Evolutionary conservation across 2,888 invertebrate species (phyloP).

Genomic region (Lepeophtheirus nordmannii): DNA sequence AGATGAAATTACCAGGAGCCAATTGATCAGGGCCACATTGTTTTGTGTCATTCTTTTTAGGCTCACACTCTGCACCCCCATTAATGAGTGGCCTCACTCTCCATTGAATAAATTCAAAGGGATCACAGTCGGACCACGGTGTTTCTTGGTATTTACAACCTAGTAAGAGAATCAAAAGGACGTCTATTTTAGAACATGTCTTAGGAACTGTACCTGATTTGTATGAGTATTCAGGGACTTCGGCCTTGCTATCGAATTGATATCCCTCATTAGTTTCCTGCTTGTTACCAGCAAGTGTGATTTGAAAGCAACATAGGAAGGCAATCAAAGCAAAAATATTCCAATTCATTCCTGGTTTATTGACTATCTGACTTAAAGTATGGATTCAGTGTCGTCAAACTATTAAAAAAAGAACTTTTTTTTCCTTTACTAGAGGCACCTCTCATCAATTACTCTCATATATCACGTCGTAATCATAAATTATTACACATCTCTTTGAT

Average conservation of each 20-base stretch:
- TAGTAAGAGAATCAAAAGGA: too few species aligned
- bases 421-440: not conserved
- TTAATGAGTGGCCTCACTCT: not conserved
- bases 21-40: not conserved
- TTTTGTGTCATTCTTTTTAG: conserved; percentile 11
- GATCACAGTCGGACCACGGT: conserved; percentile 17
- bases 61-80: conserved; percentile 2
- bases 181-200: not conserved
- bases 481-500: not conserved
- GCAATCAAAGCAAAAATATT: too few species aligned
- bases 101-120: conserved; percentile 8
- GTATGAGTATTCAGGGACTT: not conserved
- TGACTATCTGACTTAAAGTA: too few species aligned
- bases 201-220: not conserved
- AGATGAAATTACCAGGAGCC: conserved; percentile 3
- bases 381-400: too few species aligned
- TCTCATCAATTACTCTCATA: not conserved
- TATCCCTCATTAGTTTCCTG: not conserved
- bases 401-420: not conserved
- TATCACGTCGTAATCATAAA: not conserved
- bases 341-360: too few species aligned
- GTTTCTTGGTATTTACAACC: conserved; percentile 11
- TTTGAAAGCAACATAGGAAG: too few species aligned
- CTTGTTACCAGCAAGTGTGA: not conserved
- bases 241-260: not conserved